These are phyloP conservation scores for Manduca sexta DNA, from an alignment of 1,140 invertebrate species.

Conservation along the genomic window DNA sequence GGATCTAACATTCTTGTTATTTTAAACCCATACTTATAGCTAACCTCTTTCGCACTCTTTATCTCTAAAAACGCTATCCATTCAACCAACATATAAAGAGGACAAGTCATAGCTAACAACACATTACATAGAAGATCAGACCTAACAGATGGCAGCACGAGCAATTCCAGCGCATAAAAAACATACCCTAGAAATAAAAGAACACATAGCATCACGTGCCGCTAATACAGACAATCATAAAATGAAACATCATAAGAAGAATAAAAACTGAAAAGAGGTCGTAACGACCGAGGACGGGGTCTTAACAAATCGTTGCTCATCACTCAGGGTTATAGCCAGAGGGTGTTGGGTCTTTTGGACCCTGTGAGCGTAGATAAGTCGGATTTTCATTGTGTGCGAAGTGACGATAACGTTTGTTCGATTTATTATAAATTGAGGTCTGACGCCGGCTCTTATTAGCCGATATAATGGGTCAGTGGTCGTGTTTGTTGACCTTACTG, in stretches of 20 bases:
- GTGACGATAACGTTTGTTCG: conserved; percentile 39
- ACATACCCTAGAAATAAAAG: conserved; percentile 1
- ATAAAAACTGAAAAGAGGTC: conserved; percentile 67
- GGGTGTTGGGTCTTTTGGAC: conserved; percentile 34
- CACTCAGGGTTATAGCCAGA: conserved; percentile 52
- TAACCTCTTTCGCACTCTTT: too few species aligned
- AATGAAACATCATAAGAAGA: conserved; percentile 65
- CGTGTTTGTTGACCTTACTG: not conserved
- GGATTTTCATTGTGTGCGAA: conserved; percentile 44
- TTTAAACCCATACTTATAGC: too few species aligned
- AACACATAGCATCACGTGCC: conserved; percentile 48
- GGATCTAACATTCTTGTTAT: too few species aligned
- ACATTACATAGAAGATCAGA: not conserved
- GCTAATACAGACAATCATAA: conserved; percentile 62
- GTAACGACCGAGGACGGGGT: conserved; percentile 51
- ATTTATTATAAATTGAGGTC: conserved; percentile 52
- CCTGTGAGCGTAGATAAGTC: conserved; percentile 45
- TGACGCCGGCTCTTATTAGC: conserved; percentile 21
- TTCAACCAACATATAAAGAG: too few species aligned
- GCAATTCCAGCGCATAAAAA: too few species aligned
- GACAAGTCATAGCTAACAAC: too few species aligned
- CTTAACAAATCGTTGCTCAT: conserved; percentile 67
- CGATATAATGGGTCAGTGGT: conserved; percentile 12
- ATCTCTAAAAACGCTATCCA: too few species aligned
- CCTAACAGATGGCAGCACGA: not conserved